Base-by-base conservation (phyloP, 2,888 invertebrate genomes). In the Xestoiulus laeticollis region DNA sequence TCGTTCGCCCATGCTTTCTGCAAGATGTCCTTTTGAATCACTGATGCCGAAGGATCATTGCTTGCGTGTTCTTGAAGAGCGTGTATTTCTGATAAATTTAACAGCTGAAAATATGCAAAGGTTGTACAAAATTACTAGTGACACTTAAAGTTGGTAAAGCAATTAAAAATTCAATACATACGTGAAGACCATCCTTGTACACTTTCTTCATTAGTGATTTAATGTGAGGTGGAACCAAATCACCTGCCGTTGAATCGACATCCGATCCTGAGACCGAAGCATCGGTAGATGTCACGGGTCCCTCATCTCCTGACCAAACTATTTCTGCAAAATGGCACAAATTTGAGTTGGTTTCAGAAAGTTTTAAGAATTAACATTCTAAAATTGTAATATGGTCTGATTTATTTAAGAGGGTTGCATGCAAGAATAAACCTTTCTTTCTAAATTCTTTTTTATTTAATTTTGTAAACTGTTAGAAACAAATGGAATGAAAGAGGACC, bases 41-140 rank as follows among this genome's bases (percentile, higher is more conserved):
- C 48, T 22, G 85, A 33, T 4, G n/a, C 32, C n/a, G 32, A 53
- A 43, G 59, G 43, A 59, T 30, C 38, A 16, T 22, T 22, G 44
- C 59, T 82, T 84, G 90, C 90, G 87, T 91, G 90, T n/a, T 90
- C 90, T 88, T 90, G 90, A 78, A 92, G 89, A 87, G 90, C 91
- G 88, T 91, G 90, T 85, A 91, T 89, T 89, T 92, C 92, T 0
- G 92, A 91, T 87, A 91, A 90, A 6, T 91, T 90, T 88, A 92
- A 89, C 43, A 91, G 90, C 89, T 89, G n/a, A 43, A 78, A 87
- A 84, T 30, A 8, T 22, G n/a, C 59, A 59, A n/a, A n/a, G 22
- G n/a, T n/a, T 22, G 6, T n/a, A n/a, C n/a, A 22, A 59, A 59
- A n/a, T 0, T 59, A 4, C n/a, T 3, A 2, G 48, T 10, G 16